Evolutionary conservation across 2,797 vertebrate genomes (phyloP).

Genomic region (Lithobates pipiens): DNA sequence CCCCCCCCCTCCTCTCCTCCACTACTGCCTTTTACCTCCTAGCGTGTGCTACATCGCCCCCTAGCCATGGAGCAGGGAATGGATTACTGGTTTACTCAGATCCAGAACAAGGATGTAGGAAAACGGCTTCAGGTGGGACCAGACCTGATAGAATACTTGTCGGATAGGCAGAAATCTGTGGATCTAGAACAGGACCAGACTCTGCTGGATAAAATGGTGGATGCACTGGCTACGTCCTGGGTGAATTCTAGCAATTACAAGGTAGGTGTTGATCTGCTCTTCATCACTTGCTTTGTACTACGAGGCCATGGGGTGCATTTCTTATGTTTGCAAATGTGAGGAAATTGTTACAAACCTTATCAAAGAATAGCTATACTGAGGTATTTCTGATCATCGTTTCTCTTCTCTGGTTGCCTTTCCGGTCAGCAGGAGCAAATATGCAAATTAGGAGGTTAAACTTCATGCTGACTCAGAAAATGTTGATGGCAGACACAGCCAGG

Average conservation of each 20-base stretch:
- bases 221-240: constrained; percentile 94
- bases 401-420: too few species aligned
- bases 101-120: constrained; percentile 96
- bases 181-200: constrained; percentile 97
- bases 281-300: too few species aligned
- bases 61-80: constrained; percentile 88
- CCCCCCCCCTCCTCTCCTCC: constrained; percentile 68
- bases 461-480: too few species aligned
- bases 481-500: too few species aligned
- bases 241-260: constrained; percentile 99
- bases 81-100: constrained; percentile 91
- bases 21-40: constrained; percentile 63
- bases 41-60: constrained; percentile 72
- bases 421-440: too few species aligned
- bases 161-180: constrained; percentile 90
- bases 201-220: constrained; percentile 94
- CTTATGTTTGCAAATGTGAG: too few species aligned
- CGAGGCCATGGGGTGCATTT: too few species aligned
- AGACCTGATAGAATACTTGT: constrained; percentile 92
- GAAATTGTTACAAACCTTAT: too few species aligned
- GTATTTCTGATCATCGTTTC: too few species aligned
- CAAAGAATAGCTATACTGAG: too few species aligned
- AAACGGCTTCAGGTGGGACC: constrained; percentile 94
- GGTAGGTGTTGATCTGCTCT: constrained; percentile 73
- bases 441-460: too few species aligned